These are phyloP conservation scores for Agonopterix subpropinquella DNA, from an alignment of 2,888 invertebrate species.

Conservation along the genomic window DNA sequence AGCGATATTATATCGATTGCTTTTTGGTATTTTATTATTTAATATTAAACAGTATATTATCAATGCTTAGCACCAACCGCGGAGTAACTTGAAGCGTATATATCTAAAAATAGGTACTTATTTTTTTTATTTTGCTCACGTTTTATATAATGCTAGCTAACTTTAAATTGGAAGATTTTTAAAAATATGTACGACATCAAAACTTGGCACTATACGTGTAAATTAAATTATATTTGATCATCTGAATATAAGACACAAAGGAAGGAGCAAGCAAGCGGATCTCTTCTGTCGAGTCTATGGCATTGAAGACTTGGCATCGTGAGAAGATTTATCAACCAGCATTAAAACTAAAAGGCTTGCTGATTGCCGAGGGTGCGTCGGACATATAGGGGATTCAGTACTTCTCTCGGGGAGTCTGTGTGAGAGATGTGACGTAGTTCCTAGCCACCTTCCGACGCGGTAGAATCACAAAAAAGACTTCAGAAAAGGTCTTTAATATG, in stretches of 20 bases:
- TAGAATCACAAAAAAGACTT: too few species aligned
- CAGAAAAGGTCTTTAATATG: too few species aligned
- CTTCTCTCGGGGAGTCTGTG: too few species aligned
- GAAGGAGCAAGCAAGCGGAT: not conserved
- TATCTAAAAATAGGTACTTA: constrained; percentile 3
- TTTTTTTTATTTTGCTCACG: constrained; percentile 18
- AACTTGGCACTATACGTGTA: constrained; percentile 26
- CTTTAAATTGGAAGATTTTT: constrained; percentile 5
- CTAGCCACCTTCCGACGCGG: too few species aligned
- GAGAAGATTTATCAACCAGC: too few species aligned
- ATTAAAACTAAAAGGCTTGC: too few species aligned
- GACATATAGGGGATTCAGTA: too few species aligned
- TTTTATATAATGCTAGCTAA: constrained; percentile 20
- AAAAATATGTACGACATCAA: constrained; percentile 6
- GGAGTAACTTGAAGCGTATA: constrained; percentile 29
- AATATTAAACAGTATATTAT: constrained; percentile 15
- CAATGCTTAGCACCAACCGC: constrained; percentile 43
- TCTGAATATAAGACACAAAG: not conserved
- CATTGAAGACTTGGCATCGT: too few species aligned
- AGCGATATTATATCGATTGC: constrained; percentile 28
- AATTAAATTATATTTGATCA: not conserved
- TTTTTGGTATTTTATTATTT: constrained; percentile 33
- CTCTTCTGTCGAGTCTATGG: too few species aligned
- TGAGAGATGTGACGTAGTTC: too few species aligned
- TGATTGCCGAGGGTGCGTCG: too few species aligned